These are phyloP conservation scores for Eristalis intricaria DNA, from an alignment of 2,888 invertebrate genomes.

Conservation along the genomic window DNA sequence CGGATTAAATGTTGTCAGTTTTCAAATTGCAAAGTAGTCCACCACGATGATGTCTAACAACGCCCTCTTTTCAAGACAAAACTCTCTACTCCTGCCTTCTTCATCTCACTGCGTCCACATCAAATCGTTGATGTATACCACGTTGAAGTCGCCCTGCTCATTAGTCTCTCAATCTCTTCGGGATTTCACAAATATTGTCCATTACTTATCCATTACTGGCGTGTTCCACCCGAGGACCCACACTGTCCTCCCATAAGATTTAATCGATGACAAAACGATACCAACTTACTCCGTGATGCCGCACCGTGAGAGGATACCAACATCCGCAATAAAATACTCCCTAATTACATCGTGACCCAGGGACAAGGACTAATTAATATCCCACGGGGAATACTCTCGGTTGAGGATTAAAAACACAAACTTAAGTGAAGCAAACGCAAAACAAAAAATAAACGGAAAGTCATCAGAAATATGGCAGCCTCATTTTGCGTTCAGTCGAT, in stretches of 20 bases:
- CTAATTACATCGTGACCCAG: background rate
- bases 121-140: too few relatives aligned
- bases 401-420: background rate
- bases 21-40: too few relatives aligned
- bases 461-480: background rate
- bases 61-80: too few relatives aligned
- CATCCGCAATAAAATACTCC: background rate
- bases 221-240: background rate
- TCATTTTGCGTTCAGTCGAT: background rate
- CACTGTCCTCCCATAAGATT: background rate
- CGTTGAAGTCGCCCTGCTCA: too few relatives aligned
- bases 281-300: background rate
- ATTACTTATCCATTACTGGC: background rate
- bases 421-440: background rate
- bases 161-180: too few relatives aligned
- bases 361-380: background rate
- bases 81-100: too few relatives aligned
- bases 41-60: too few relatives aligned
- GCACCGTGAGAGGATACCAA: background rate
- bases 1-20: too few relatives aligned
- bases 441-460: background rate
- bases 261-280: background rate
- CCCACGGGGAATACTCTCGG: background rate
- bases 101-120: too few relatives aligned
- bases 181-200: background rate